A percentile compares a stretch with the other conserved stretches of the same genome.
phyloP scores from a whole-genome alignment of 2,797 vertebrate species.

The Coracias cyanogaster region DNA sequence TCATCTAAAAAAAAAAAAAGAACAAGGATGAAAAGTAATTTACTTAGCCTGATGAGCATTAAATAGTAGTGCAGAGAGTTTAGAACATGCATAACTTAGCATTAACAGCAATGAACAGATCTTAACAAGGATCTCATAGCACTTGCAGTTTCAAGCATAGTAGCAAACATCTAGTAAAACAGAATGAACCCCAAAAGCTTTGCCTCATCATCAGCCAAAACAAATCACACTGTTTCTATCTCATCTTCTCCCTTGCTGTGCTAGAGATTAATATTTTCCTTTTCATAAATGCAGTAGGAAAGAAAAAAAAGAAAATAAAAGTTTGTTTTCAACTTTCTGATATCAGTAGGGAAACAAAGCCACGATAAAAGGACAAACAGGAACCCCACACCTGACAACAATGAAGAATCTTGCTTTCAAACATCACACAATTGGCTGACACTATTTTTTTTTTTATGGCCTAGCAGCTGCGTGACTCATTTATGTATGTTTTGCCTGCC shows the following conservation, averaged over 20 bases:
- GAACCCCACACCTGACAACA: conserved; percentile 75
- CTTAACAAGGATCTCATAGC: not conserved
- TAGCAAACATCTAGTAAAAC: not conserved
- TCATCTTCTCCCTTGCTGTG: not conserved
- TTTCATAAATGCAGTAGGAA: not conserved
- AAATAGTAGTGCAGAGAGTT: not conserved
- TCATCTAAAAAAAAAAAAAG: not conserved
- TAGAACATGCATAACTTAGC: not conserved
- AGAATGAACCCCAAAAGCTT: not conserved
- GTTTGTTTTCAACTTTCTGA: conserved; percentile 60
- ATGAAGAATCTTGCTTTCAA: conserved; percentile 68
- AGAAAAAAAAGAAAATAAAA: not conserved
- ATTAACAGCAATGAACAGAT: not conserved
- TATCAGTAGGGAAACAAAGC: conserved; percentile 71
- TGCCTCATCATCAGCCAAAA: not conserved
- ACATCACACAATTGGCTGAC: conserved; percentile 67
- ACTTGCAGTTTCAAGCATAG: not conserved
- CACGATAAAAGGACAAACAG: conserved; percentile 68
- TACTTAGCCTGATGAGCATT: not conserved
- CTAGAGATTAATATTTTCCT: not conserved
- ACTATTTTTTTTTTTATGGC: conserved; percentile 49
- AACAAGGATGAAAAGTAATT: not conserved
- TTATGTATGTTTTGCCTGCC: conserved; percentile 72
- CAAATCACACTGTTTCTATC: not conserved
- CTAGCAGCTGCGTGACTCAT: conserved; percentile 80